A percentile compares a stretch with the other conserved stretches of the same genome.
Evolutionary conservation across 2,888 invertebrate species (phyloP).

Genomic region (Drosophila pullipes): DNA sequence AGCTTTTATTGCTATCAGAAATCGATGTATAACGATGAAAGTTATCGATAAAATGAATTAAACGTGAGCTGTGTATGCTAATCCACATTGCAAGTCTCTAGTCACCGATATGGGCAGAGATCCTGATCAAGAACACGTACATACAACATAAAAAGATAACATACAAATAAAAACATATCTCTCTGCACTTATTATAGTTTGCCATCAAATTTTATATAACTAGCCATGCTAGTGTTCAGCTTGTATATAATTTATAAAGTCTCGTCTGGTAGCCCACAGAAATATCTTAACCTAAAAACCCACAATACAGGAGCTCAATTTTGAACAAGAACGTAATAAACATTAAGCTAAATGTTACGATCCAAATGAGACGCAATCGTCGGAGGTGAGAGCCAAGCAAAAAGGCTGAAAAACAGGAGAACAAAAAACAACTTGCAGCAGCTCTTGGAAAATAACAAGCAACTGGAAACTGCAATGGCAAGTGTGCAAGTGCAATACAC

Average conservation of each 20-base stretch:
- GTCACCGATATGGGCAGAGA: no score
- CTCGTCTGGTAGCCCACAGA: not conserved
- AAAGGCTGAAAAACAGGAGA: not conserved
- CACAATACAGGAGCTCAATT: slow-evolving; percentile 41
- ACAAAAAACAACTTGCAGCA: slow-evolving; percentile 32
- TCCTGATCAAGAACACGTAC: no score
- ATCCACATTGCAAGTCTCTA: not conserved
- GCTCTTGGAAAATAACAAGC: slow-evolving; percentile 44
- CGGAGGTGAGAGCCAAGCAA: slow-evolving; percentile 31
- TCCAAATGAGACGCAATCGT: slow-evolving; percentile 69
- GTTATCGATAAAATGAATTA: not conserved
- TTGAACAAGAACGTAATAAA: slow-evolving; percentile 54
- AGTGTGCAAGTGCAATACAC: slow-evolving; percentile 14
- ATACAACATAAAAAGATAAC: no score
- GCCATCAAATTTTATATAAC: not conserved
- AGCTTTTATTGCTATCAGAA: not conserved
- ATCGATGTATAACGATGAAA: not conserved
- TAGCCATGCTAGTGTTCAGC: not conserved
- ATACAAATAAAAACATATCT: not conserved
- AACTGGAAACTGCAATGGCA: slow-evolving; percentile 53
- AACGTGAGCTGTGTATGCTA: not conserved
- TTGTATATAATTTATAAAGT: slow-evolving; percentile 2
- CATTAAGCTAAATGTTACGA: slow-evolving; percentile 75
- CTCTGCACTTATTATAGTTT: not conserved
- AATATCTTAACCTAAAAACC: slow-evolving; percentile 2